These are phyloP conservation scores for Salvelinus namaycush DNA, from an alignment of 2,113 vertebrate genomes.

Conservation along the genomic window DNA sequence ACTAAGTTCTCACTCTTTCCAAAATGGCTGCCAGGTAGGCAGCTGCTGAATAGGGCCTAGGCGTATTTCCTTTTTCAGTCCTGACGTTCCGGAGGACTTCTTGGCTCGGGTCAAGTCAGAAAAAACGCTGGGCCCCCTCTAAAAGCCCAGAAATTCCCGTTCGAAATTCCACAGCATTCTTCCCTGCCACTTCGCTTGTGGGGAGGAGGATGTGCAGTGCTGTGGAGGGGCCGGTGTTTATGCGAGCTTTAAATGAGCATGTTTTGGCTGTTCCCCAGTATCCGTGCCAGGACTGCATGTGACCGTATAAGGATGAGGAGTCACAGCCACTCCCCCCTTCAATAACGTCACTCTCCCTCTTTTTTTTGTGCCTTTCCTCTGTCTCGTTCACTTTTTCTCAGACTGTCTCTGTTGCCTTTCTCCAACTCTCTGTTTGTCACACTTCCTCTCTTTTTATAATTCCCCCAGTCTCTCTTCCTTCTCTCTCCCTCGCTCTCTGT, in stretches of 20 bases:
- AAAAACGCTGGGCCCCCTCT: constrained; percentile 18
- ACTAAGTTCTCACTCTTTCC: not conserved
- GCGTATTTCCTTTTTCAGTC: constrained; percentile 31
- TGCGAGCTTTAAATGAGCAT: constrained; percentile 69
- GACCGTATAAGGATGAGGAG: constrained; percentile 76
- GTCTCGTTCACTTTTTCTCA: not conserved
- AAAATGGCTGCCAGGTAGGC: not conserved
- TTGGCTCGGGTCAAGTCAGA: not conserved
- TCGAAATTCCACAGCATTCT: constrained; percentile 60
- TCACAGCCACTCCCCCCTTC: constrained; percentile 33
- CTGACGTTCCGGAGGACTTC: constrained; percentile 17
- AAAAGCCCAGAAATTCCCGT: constrained; percentile 63
- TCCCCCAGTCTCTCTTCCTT: not conserved
- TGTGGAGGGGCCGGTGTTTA: constrained; percentile 60
- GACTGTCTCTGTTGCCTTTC: not conserved
- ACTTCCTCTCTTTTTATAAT: not conserved
- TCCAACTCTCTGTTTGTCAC: not conserved
- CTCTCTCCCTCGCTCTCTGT: not conserved
- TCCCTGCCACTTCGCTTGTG: constrained; percentile 28
- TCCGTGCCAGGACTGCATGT: constrained; percentile 64
- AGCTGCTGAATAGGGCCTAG: not conserved
- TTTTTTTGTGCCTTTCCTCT: not conserved
- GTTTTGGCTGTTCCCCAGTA: constrained; percentile 57
- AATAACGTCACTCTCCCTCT: not conserved
- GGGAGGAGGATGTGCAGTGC: constrained; percentile 10